Conservation (phyloP, 2,888 invertebrate species). For the Gortyna flavago region DNA sequence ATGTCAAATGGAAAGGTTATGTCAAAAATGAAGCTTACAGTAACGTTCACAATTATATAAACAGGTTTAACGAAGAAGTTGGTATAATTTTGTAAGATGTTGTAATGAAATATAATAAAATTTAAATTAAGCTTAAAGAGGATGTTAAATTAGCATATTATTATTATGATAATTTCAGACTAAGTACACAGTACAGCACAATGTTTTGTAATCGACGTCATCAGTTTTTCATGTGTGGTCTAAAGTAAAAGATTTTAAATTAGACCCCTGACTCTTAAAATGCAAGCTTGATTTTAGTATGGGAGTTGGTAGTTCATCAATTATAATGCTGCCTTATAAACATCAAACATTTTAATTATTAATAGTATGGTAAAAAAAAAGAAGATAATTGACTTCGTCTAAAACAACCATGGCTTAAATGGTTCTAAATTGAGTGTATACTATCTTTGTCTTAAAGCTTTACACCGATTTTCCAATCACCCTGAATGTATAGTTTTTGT, state of each 20-base stretch:
- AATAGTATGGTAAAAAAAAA: too few relatives aligned
- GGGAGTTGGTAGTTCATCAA: not conserved
- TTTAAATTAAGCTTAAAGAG: slow-evolving; percentile 25
- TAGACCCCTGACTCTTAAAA: too few relatives aligned
- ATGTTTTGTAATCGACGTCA: slow-evolving; percentile 63
- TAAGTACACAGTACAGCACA: slow-evolving; percentile 44
- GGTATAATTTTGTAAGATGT: not conserved
- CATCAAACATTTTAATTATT: not conserved
- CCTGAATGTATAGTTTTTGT: not conserved
- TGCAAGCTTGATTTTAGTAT: not conserved
- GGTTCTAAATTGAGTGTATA: too few relatives aligned
- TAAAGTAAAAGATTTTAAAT: slow-evolving; percentile 25
- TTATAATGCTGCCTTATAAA: not conserved
- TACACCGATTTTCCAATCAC: too few relatives aligned
- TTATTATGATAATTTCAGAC: slow-evolving; percentile 59
- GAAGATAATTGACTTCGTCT: too few relatives aligned
- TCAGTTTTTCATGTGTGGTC: slow-evolving; percentile 58
- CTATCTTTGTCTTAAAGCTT: too few relatives aligned
- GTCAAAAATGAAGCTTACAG: slow-evolving; percentile 72
- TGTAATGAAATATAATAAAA: slow-evolving; percentile 12
- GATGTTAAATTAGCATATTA: slow-evolving; percentile 55
- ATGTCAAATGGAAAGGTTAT: slow-evolving; percentile 75
- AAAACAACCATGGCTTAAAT: too few relatives aligned
- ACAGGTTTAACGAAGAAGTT: not conserved
- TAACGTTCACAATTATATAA: slow-evolving; percentile 45